These are phyloP conservation scores for Lepidostoma basale DNA, from an alignment of 1,140 invertebrate species.

Conservation along the genomic window DNA sequence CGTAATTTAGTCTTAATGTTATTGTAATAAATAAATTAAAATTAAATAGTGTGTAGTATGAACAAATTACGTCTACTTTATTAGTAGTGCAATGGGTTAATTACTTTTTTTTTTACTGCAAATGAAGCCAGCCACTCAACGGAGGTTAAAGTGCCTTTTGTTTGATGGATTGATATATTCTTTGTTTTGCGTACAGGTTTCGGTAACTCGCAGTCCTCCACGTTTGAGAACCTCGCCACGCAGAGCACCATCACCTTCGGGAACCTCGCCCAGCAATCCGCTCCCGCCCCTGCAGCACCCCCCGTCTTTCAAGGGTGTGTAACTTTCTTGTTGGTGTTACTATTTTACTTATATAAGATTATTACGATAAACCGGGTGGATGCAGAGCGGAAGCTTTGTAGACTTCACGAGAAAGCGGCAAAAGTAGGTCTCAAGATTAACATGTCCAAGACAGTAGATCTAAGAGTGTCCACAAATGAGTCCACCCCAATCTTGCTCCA, in stretches of 20 bases:
- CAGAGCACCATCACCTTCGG: slow-evolving; percentile 60
- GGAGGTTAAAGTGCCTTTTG: no score
- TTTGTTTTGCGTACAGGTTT: slow-evolving; percentile 48
- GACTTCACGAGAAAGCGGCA: not conserved
- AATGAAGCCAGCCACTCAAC: no score
- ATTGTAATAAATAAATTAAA: no score
- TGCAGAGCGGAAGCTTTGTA: no score
- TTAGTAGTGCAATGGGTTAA: no score
- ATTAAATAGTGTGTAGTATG: no score
- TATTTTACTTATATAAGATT: not conserved
- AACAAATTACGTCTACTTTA: no score
- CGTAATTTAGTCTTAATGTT: no score
- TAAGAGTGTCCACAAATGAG: no score
- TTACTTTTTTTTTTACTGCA: no score
- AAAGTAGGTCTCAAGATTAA: not conserved
- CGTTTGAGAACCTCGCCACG: slow-evolving; percentile 57
- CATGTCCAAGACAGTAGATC: not conserved
- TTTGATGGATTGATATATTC: no score
- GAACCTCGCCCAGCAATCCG: slow-evolving; percentile 57
- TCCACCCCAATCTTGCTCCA: no score
- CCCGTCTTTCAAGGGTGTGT: slow-evolving; percentile 52
- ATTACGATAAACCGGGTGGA: not conserved
- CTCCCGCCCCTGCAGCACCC: slow-evolving; percentile 46
- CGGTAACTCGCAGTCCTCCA: slow-evolving; percentile 55
- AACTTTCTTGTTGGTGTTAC: slow-evolving; percentile 25